A percentile compares a stretch with the other conserved stretches of the same genome.
Evolutionary conservation across 2,113 vertebrate species (phyloP).

Genomic region (Stictonetta naevosa): DNA sequence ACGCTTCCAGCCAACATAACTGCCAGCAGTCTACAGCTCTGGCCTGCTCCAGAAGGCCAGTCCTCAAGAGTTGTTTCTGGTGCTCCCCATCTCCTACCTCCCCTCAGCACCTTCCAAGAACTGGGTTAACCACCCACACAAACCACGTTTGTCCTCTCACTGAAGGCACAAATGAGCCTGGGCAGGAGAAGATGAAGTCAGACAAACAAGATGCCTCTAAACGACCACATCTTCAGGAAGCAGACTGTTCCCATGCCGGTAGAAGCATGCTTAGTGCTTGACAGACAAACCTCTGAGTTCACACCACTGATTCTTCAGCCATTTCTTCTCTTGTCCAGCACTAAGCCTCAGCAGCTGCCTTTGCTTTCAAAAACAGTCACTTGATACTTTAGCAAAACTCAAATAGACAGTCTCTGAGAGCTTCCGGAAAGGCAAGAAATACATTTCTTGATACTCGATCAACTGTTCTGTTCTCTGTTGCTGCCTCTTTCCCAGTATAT

Average conservation of each 20-base stretch:
- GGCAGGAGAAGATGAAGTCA: not conserved
- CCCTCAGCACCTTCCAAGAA: not conserved
- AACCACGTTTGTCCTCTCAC: not conserved
- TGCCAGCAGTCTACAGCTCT: not conserved
- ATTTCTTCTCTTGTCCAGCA: not conserved
- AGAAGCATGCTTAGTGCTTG: not conserved
- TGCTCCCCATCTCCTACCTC: not conserved
- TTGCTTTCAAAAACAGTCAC: not conserved
- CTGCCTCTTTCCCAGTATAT: not conserved
- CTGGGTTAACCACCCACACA: not conserved
- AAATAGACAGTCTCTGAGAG: not conserved
- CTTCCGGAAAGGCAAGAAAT: not conserved
- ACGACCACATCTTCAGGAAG: not conserved
- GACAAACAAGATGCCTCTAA: not conserved
- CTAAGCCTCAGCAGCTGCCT: not conserved
- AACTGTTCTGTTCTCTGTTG: not conserved
- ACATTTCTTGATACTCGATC: not conserved
- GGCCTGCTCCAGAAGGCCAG: not conserved
- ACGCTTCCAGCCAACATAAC: not conserved
- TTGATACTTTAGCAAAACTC: not conserved
- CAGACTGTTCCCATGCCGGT: too few relatives aligned
- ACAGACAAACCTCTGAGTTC: not conserved
- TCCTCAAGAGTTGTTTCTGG: not conserved
- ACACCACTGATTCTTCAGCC: not conserved
- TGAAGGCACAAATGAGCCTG: not conserved